Conservation (phyloP, 2,797 vertebrate species). For the Paramormyrops hopkinsi region DNA sequence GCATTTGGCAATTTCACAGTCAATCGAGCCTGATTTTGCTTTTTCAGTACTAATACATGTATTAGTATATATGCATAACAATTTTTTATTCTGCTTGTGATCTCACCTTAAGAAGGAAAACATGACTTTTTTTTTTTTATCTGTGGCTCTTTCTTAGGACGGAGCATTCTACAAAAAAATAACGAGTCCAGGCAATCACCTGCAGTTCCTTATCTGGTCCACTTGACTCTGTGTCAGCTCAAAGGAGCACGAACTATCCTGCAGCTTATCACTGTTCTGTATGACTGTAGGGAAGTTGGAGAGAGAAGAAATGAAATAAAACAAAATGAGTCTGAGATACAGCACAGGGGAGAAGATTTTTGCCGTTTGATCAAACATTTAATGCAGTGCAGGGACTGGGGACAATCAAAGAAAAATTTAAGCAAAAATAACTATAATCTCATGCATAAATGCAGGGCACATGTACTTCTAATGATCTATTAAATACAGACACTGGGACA, state of each 20-base stretch:
- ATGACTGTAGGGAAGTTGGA: conserved; percentile 48
- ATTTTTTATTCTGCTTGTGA: neutral
- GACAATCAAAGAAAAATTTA: neutral
- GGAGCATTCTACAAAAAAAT: neutral
- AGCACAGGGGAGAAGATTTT: neutral
- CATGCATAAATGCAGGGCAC: neutral
- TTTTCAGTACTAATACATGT: neutral
- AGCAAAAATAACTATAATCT: neutral
- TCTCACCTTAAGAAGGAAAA: neutral
- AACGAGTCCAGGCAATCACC: conserved; percentile 43
- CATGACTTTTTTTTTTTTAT: neutral
- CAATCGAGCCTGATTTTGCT: neutral
- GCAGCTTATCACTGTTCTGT: conserved; percentile 63
- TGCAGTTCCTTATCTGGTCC: conserved; percentile 68
- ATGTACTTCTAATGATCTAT: neutral
- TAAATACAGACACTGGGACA: neutral
- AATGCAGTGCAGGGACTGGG: neutral
- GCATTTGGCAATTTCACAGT: neutral
- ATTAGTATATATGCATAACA: neutral
- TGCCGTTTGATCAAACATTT: neutral
- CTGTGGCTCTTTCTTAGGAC: neutral
- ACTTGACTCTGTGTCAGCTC: conserved; percentile 65
- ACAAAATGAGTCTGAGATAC: neutral
- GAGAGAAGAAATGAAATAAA: neutral
- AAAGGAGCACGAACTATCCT: conserved; percentile 67